Evolutionary conservation across 2,113 vertebrate species (phyloP).

Genomic region (Python bivittatus): DNA sequence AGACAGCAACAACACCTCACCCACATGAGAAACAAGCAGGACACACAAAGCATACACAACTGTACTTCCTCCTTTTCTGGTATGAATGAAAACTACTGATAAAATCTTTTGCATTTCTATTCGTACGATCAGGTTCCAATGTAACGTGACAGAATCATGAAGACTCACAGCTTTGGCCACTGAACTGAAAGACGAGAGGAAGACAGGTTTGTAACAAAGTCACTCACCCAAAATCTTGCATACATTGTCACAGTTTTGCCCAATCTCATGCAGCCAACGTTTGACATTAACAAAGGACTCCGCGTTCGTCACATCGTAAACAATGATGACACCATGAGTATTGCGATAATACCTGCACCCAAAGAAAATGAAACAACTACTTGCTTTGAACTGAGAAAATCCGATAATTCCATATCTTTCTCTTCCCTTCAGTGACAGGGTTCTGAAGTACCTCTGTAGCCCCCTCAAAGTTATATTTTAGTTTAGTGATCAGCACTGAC

Average conservation of each 20-base stretch:
- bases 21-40: not conserved
- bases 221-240: constrained; percentile 82
- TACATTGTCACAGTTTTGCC: constrained; percentile 84
- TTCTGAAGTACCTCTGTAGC: not conserved
- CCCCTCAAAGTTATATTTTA: not conserved
- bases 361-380: not conserved
- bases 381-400: not conserved
- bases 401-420: not conserved
- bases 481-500: not conserved
- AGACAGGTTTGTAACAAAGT: not conserved
- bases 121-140: not conserved
- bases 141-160: not conserved
- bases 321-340: constrained; percentile 85
- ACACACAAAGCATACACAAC: not conserved
- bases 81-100: not conserved
- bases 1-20: not conserved
- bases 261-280: constrained; percentile 83
- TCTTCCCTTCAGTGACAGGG: not conserved
- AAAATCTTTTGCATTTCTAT: no score
- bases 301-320: constrained; percentile 85
- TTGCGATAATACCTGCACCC: constrained; percentile 82
- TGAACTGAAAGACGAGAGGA: not conserved
- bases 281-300: constrained; percentile 86
- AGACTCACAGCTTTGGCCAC: no score
- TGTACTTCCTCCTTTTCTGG: no score